These are phyloP conservation scores for Stegostoma tigrinum DNA, from an alignment of 2,113 vertebrate species.

Conservation along the genomic window DNA sequence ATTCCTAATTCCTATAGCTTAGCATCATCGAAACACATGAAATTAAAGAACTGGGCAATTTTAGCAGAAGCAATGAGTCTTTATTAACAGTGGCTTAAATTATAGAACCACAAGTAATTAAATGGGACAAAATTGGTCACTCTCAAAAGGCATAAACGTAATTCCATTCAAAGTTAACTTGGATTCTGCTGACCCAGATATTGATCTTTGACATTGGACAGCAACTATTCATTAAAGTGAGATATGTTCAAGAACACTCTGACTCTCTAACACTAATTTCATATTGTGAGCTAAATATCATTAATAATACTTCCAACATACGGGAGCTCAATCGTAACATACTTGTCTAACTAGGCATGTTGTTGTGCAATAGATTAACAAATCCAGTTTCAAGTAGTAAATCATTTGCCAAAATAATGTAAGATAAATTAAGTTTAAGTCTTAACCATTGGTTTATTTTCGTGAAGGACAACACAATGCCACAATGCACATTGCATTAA, in stretches of 20 bases:
- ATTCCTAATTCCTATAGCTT: background rate
- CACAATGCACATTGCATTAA: background rate
- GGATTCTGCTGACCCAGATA: background rate
- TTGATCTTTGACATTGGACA: slow-evolving; percentile 27
- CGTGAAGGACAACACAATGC: background rate
- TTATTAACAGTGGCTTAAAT: background rate
- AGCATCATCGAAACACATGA: background rate
- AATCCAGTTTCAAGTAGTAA: background rate
- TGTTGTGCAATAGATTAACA: background rate
- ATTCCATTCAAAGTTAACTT: slow-evolving; percentile 13
- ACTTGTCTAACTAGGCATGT: background rate
- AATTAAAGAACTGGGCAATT: background rate
- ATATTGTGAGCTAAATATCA: background rate
- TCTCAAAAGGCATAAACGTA: background rate
- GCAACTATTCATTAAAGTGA: background rate
- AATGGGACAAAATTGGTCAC: background rate
- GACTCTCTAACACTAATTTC: background rate
- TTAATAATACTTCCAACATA: background rate
- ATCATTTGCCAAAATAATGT: background rate
- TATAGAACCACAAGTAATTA: background rate
- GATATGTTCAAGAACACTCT: background rate
- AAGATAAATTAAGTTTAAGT: background rate
- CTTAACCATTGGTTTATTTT: background rate
- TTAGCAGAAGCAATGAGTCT: background rate
- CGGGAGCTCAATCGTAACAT: background rate